These are phyloP conservation scores for Notocelia uddmanniana DNA, from an alignment of 2,888 invertebrate genomes.

Conservation along the genomic window DNA sequence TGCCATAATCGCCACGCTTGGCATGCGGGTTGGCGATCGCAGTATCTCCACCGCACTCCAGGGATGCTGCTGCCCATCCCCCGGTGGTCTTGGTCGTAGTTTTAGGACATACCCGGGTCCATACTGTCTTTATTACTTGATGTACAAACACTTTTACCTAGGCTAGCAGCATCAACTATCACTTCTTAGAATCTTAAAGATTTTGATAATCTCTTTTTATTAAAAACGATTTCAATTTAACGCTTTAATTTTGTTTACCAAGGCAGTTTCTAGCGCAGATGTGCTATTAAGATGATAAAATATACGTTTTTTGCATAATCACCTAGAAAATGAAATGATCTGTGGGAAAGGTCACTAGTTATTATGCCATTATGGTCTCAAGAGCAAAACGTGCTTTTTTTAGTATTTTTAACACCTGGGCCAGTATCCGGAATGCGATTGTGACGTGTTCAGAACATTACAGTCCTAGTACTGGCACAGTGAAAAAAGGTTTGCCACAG, in stretches of 20 bases:
- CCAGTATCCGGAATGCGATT: background rate
- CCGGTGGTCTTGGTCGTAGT: too few relatives aligned
- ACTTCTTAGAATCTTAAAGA: background rate
- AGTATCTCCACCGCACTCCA: too few relatives aligned
- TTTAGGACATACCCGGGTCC: too few relatives aligned
- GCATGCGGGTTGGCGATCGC: too few relatives aligned
- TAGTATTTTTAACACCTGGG: background rate
- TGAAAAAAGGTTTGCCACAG: too few relatives aligned
- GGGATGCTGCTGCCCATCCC: too few relatives aligned
- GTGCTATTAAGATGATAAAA: slow-evolving; percentile 20
- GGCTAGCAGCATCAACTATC: too few relatives aligned
- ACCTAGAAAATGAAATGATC: slow-evolving; percentile 10
- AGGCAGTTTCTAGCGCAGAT: slow-evolving; percentile 7
- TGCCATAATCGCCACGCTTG: too few relatives aligned
- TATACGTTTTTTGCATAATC: slow-evolving; percentile 27
- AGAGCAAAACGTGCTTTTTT: slow-evolving; percentile 5
- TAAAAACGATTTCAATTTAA: slow-evolving; percentile 19
- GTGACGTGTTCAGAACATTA: background rate
- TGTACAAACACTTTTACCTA: background rate
- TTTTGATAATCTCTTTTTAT: background rate
- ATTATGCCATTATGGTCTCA: background rate
- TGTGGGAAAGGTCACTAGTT: slow-evolving; percentile 27
- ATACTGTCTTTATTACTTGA: background rate
- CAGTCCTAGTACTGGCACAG: too few relatives aligned
- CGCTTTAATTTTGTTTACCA: slow-evolving; percentile 23